Conservation (phyloP, 1,140 invertebrate genomes). For the Phthorimaea operculella region DNA sequence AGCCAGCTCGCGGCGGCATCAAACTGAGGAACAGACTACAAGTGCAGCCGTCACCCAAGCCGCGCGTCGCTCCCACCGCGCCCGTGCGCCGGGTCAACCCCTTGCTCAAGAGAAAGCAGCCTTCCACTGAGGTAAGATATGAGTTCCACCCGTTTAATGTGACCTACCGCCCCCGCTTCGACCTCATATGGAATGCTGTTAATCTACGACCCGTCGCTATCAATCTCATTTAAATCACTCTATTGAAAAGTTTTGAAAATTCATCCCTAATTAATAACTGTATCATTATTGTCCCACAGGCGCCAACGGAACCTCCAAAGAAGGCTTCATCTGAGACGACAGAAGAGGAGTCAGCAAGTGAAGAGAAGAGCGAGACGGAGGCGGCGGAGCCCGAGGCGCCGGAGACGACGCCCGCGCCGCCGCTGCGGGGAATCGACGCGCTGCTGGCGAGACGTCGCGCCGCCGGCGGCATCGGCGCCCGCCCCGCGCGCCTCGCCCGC, state of each 20-base stretch:
- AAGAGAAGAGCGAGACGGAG: conserved; percentile 43
- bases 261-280: not conserved
- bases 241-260: too few relatives aligned
- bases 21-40: conserved; percentile 44
- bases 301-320: conserved; percentile 51
- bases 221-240: too few relatives aligned
- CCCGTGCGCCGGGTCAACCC: conserved; percentile 45
- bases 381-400: conserved; percentile 31
- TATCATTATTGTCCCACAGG: conserved; percentile 25
- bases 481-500: conserved; percentile 37
- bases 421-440: conserved; percentile 47
- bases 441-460: conserved; percentile 45
- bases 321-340: conserved; percentile 38
- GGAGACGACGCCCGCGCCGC: conserved; percentile 49
- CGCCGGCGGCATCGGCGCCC: conserved; percentile 37
- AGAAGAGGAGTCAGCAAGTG: conserved; percentile 45
- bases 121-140: conserved; percentile 48
- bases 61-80: conserved; percentile 32
- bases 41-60: conserved; percentile 47
- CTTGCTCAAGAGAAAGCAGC: conserved; percentile 45
- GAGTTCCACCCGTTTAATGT: not conserved
- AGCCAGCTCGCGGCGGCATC: conserved; percentile 30
- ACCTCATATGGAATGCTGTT: too few relatives aligned
- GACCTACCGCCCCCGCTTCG: not conserved
- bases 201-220: too few relatives aligned